Conservation (phyloP, 2,797 vertebrate genomes). For the Tokudaia muenninki region DNA sequence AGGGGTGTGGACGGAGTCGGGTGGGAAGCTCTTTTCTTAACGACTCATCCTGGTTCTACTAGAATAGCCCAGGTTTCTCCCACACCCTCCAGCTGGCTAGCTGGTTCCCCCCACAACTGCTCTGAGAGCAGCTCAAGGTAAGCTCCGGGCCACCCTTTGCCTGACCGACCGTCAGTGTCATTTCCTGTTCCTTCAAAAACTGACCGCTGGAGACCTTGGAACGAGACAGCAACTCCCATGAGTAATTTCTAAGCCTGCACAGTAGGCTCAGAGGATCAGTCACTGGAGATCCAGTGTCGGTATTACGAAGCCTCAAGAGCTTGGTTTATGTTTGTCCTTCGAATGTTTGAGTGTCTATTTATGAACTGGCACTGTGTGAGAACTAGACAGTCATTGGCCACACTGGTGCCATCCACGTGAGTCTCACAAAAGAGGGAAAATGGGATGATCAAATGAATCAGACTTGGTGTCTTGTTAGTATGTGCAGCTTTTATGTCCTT, state of each 20-base stretch:
- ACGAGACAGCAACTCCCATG: background rate
- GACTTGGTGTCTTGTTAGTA: background rate
- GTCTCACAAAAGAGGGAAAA: background rate
- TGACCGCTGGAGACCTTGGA: background rate
- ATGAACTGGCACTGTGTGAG: background rate
- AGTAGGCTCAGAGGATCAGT: background rate
- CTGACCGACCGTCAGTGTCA: background rate
- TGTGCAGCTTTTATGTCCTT: background rate
- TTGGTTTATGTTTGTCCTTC: background rate
- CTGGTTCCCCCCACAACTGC: background rate
- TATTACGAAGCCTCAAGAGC: background rate
- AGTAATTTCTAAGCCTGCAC: background rate
- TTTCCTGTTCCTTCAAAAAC: background rate
- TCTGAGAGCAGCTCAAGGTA: background rate
- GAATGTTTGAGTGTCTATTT: background rate
- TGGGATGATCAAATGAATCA: background rate
- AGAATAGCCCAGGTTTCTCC: background rate
- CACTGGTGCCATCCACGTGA: background rate
- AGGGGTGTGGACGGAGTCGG: background rate
- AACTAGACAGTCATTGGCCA: background rate
- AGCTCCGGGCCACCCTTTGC: background rate
- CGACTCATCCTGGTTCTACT: background rate
- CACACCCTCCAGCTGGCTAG: background rate
- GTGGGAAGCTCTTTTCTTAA: background rate
- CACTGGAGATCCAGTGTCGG: background rate